Evolutionary conservation across 2,888 invertebrate genomes (phyloP).

Genomic region (Synanthedon andrenaeformis): DNA sequence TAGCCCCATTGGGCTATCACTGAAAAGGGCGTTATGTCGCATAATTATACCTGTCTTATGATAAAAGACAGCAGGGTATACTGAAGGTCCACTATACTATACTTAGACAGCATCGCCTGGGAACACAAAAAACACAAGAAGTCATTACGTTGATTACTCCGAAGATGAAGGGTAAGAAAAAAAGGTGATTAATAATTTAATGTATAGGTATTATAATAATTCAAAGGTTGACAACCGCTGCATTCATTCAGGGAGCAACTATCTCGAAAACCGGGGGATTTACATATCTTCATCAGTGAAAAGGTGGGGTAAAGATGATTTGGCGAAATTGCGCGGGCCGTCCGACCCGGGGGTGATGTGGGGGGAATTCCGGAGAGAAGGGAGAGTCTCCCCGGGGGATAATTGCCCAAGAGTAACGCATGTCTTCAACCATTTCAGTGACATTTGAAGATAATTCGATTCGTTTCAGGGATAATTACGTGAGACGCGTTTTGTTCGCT

Average conservation of each 20-base stretch:
- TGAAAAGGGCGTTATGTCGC: too few species aligned
- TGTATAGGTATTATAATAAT: too few species aligned
- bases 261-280: constrained; percentile 37
- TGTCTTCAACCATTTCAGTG: constrained; percentile 51
- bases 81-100: too few species aligned
- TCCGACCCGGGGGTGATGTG: constrained; percentile 8
- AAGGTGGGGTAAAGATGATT: constrained; percentile 63
- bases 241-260: constrained; percentile 21
- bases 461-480: constrained; percentile 48
- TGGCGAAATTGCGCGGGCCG: constrained; percentile 38
- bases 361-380: constrained; percentile 7
- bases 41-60: too few species aligned
- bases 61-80: too few species aligned
- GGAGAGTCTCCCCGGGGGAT: constrained; percentile 19
- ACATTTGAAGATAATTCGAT: constrained; percentile 57
- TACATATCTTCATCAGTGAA: constrained; percentile 61
- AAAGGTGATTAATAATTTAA: too few species aligned
- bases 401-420: constrained; percentile 48
- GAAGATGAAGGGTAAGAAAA: too few species aligned
- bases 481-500: constrained; percentile 20
- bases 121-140: too few species aligned
- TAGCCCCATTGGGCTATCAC: too few species aligned
- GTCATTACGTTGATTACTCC: too few species aligned
- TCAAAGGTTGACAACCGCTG: constrained; percentile 21
- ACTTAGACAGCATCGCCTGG: too few species aligned